Evolutionary conservation across 2,797 vertebrate genomes (phyloP).

Genomic region (Tauraco hartlaubi): DNA sequence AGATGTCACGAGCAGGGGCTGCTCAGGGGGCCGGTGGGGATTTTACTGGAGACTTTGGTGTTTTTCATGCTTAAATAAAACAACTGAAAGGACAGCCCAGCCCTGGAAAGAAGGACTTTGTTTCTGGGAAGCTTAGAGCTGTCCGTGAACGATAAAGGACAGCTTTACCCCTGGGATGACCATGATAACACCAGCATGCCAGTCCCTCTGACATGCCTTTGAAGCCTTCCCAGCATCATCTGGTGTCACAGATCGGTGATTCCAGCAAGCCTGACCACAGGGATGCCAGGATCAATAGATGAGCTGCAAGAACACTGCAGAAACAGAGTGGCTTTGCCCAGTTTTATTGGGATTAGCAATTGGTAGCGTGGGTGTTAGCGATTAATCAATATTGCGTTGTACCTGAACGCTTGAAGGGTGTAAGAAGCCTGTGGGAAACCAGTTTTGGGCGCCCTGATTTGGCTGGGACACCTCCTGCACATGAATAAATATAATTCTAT

Average conservation of each 20-base stretch:
- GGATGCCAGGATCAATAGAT: accelerated
- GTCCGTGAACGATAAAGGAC: not conserved
- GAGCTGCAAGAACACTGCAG: not conserved
- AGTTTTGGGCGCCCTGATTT: accelerated
- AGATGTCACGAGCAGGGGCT: accelerated
- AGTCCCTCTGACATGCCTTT: accelerated
- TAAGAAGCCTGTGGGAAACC: not conserved
- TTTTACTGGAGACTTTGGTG: not conserved
- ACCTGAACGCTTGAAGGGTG: not conserved
- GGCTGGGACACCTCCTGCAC: accelerated
- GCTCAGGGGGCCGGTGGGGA: accelerated
- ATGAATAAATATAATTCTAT: not conserved
- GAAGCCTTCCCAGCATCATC: not conserved
- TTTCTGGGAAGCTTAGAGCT: not conserved
- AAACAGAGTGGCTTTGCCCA: not conserved
- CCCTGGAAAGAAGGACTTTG: not conserved
- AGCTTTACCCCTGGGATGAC: not conserved
- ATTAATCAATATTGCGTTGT: accelerated
- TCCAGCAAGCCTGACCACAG: not conserved
- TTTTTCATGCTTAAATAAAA: not conserved
- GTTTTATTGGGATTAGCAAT: not conserved
- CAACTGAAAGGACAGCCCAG: accelerated
- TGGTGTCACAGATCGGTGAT: not conserved
- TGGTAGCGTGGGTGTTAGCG: accelerated
- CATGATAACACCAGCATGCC: not conserved